These are phyloP conservation scores for Natator depressus DNA, from an alignment of 2,113 vertebrate genomes.

Conservation along the genomic window DNA sequence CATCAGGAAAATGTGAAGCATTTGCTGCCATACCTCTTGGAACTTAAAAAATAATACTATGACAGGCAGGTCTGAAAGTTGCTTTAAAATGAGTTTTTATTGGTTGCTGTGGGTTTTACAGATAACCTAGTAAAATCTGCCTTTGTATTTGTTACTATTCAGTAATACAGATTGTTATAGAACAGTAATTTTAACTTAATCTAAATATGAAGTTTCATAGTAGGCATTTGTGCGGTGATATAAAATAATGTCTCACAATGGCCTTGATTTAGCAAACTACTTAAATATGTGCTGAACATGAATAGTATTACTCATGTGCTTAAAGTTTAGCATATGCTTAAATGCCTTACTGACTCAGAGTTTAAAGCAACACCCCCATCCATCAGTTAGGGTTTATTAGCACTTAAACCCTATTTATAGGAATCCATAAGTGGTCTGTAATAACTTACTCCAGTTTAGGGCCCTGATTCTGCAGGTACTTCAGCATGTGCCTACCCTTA, in stretches of 20 bases:
- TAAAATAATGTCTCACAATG: background rate
- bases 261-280: background rate
- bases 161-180: background rate
- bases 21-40: constrained; percentile 68
- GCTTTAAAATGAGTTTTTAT: constrained; percentile 17
- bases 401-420: background rate
- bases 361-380: background rate
- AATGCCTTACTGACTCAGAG: background rate
- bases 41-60: constrained; percentile 58
- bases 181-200: background rate
- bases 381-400: background rate
- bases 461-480: background rate
- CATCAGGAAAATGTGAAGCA: constrained; percentile 75
- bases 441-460: background rate
- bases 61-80: constrained; percentile 54
- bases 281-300: background rate
- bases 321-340: background rate
- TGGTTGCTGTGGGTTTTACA: background rate
- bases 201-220: background rate
- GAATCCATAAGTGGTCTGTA: background rate
- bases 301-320: background rate
- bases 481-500: background rate
- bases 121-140: background rate
- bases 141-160: background rate
- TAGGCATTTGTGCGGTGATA: background rate